These are phyloP conservation scores for Macaria notata DNA, from an alignment of 2,888 invertebrate genomes.

Conservation along the genomic window DNA sequence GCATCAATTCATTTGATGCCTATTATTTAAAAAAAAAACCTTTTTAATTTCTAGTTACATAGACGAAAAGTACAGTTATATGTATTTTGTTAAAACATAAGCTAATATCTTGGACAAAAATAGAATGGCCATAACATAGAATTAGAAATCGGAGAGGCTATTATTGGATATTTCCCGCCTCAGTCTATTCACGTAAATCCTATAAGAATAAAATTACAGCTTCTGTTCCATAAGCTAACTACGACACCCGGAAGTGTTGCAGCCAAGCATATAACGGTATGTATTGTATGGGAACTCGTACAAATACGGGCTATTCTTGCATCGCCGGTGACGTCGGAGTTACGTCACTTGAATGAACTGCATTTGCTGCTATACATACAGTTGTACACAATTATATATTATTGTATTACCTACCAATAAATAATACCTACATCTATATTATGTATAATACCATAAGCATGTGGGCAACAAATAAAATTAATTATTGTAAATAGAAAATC, in stretches of 20 bases:
- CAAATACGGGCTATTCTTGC: conserved; percentile 47
- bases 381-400: no score
- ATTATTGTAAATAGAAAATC: no score
- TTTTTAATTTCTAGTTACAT: no score
- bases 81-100: no score
- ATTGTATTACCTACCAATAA: no score
- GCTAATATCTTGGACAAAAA: no score
- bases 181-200: conserved; percentile 7
- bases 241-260: conserved; percentile 46
- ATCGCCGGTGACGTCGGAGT: conserved; percentile 36
- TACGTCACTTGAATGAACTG: conserved; percentile 44
- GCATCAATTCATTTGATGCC: no score
- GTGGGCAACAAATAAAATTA: no score
- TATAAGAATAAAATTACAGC: conserved; percentile 26
- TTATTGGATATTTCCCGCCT: conserved; percentile 9
- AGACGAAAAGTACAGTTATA: no score
- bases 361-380: neutral
- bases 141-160: conserved; percentile 13
- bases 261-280: conserved; percentile 40
- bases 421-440: no score
- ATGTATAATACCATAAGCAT: no score
- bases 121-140: conserved; percentile 17
- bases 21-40: no score
- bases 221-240: conserved; percentile 12
- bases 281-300: conserved; percentile 46